phyloP scores from a whole-genome alignment of 2,888 invertebrate species.

The Eilema sororculum region DNA sequence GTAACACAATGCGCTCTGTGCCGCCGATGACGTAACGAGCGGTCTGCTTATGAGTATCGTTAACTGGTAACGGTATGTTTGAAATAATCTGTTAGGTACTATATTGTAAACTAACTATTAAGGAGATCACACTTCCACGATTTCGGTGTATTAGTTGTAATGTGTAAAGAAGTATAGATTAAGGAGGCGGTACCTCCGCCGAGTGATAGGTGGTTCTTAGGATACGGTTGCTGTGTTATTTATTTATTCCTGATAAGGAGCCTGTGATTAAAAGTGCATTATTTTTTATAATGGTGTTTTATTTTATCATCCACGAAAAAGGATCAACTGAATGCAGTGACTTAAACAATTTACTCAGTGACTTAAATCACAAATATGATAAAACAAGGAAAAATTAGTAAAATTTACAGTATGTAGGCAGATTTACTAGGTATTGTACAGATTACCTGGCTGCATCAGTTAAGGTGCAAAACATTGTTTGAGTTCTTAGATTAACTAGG shows the following conservation, averaged over 20 bases:
- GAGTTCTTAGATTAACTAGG: no score
- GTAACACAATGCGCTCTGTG: no score
- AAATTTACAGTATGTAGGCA: no score
- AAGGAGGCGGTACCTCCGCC: constrained; percentile 14
- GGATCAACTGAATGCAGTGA: background rate
- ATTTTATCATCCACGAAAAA: constrained; percentile 26
- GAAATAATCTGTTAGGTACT: background rate
- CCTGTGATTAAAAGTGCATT: constrained; percentile 83
- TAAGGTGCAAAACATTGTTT: no score
- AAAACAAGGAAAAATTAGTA: no score
- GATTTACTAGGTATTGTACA: no score
- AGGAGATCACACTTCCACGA: constrained; percentile 12
- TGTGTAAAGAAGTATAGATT: constrained; percentile 12
- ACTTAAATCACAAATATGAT: no score
- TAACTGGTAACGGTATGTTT: constrained; percentile 10
- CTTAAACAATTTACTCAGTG: no score
- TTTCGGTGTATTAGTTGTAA: constrained; percentile 15
- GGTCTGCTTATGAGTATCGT: background rate
- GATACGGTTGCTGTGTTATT: constrained; percentile 76
- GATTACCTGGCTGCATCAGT: no score
- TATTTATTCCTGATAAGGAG: constrained; percentile 72
- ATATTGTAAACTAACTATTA: background rate
- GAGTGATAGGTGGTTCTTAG: constrained; percentile 59
- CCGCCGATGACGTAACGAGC: background rate
- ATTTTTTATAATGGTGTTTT: constrained; percentile 62